Conservation (phyloP, 2,113 vertebrate species). For the Bambusicola thoracicus region DNA sequence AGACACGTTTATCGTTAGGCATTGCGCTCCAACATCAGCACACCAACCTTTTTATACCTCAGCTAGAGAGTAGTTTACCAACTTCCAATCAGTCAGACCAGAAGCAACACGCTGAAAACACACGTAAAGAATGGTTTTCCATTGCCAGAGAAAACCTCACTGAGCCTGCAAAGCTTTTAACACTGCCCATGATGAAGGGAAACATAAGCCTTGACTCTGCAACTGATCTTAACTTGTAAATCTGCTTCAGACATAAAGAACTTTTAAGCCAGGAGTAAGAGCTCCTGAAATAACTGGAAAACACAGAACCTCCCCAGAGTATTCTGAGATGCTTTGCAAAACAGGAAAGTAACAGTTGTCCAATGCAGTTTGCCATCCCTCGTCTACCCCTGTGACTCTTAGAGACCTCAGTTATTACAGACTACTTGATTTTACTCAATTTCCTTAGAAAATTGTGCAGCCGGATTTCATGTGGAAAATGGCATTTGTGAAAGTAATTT, state of each 20-base stretch:
- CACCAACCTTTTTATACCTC: background rate
- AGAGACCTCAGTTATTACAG: background rate
- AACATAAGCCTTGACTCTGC: background rate
- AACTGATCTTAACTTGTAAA: background rate
- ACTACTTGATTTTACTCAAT: background rate
- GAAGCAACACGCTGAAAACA: background rate
- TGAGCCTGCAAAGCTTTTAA: background rate
- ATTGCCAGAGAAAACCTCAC: background rate
- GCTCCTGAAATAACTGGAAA: background rate
- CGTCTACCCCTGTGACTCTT: background rate
- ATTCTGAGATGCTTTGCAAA: background rate
- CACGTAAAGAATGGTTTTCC: rapidly evolving
- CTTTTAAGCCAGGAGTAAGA: background rate
- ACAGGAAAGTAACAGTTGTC: background rate
- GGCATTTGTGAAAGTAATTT: background rate
- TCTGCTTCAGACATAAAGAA: background rate
- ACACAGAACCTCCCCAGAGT: background rate
- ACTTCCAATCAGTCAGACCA: background rate
- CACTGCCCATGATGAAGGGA: background rate
- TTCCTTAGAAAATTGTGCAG: background rate
- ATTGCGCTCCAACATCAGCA: background rate
- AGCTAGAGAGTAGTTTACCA: background rate
- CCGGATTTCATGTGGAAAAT: background rate
- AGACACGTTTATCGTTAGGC: background rate
- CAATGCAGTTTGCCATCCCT: background rate